Evolutionary conservation across 2,113 vertebrate species (phyloP), one percentile per base, ranked within the genome.

Genomic region (Thunnus maccoyii): DNA sequence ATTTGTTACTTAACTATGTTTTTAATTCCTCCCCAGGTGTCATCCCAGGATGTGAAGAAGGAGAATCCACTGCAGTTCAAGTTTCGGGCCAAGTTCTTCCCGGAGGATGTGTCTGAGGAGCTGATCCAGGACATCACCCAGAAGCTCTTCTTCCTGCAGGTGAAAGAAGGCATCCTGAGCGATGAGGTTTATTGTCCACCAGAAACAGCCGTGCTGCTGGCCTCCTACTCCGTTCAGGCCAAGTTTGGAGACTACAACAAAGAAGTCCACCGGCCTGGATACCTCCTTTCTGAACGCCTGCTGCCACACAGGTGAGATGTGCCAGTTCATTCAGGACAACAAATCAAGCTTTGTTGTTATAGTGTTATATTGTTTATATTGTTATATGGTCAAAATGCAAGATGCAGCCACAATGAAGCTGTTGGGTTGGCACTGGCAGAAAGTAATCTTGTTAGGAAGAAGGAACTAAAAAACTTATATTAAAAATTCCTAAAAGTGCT

Each of bases 71-170:
- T 98, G 13, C 97, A 98, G 86, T 99, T 99, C 91, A 98, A 96
- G 91, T 99, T 99, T 83, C 96, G 97, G 60, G 96, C 96, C 90
- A 99, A 98, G 87, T 99, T 98, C 94, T 99, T 96, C 88, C 98
- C 98, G 0, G 98, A 99, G 78, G 98, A 99, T 0, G 97, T 99
- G 81, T 58, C 96, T 0, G 97, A 98, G 83, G 98, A 99, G 90
- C 94, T 99, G 84, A 98, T 99, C 91, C 98, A 99, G 93, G 97
- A 99, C 66, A 96, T 98, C 92, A 99, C 98, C 0, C 98, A 98
- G 94, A 99, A 97, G 94, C 96, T 99, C 1, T 99, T 99, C 94
- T 99, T 99, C 92, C 94, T 99, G 22, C 98, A 99, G 87, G 97
- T 99, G 90, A 99, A 99, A 89, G 98, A 99, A 2, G 88, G 92